Evolutionary conservation across 2,888 invertebrate species (phyloP).

Genomic region (Schrankia costaestrigalis): DNA sequence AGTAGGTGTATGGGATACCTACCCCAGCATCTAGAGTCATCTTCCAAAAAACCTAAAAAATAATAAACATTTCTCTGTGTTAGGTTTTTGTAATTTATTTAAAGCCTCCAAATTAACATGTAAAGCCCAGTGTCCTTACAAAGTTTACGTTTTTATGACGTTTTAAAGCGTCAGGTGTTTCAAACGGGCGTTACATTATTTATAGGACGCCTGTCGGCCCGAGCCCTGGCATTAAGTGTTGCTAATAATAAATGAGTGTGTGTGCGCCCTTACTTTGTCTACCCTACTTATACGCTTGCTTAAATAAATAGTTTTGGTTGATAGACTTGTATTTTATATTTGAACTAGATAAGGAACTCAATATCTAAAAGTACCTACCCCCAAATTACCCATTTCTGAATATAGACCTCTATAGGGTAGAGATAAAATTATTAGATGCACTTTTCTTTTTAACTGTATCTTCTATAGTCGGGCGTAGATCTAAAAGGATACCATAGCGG

Average conservation of each 20-base stretch:
- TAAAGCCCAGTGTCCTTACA: slow-evolving; percentile 8
- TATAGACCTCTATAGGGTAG: too few relatives aligned
- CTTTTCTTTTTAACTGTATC: not conserved
- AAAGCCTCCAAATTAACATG: slow-evolving; percentile 6
- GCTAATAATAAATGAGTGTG: slow-evolving; percentile 51
- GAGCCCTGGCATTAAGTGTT: slow-evolving; percentile 50
- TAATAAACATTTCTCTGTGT: too few relatives aligned
- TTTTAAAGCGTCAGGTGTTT: slow-evolving; percentile 47
- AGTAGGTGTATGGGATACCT: too few relatives aligned
- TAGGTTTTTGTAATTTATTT: slow-evolving; percentile 5
- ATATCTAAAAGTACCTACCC: too few relatives aligned
- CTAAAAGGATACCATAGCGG: too few relatives aligned
- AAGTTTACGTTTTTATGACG: slow-evolving; percentile 24
- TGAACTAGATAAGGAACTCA: too few relatives aligned
- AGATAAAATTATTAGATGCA: too few relatives aligned
- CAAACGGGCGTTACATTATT: slow-evolving; percentile 43
- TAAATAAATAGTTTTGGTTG: slow-evolving; percentile 22
- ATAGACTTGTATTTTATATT: slow-evolving; percentile 2
- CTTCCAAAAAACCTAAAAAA: too few relatives aligned
- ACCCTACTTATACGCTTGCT: slow-evolving; percentile 22
- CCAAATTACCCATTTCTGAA: too few relatives aligned
- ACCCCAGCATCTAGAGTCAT: too few relatives aligned
- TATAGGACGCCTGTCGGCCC: slow-evolving; percentile 36
- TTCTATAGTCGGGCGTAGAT: too few relatives aligned
- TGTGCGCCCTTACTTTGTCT: slow-evolving; percentile 30